Conservation (phyloP, 2,888 invertebrate species). For the Prosapia bicincta region DNA sequence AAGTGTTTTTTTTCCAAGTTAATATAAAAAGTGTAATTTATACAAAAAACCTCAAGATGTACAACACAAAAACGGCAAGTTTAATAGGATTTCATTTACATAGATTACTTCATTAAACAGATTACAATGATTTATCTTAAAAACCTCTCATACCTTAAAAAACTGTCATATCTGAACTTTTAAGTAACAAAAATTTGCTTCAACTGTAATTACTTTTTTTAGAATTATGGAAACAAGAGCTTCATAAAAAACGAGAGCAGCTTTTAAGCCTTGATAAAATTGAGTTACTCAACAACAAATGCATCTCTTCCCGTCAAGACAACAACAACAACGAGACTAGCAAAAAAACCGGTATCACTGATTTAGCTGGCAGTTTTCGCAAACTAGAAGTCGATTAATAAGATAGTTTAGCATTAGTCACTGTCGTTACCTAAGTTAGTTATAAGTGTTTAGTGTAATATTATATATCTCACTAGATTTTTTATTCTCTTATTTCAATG, state of each 20-base stretch:
- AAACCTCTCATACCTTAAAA: too few relatives aligned
- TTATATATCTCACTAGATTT: not conserved
- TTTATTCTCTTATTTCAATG: not conserved
- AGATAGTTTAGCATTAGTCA: not conserved
- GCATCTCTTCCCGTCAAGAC: slow-evolving; percentile 36
- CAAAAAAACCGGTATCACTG: slow-evolving; percentile 21
- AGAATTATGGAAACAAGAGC: slow-evolving; percentile 69
- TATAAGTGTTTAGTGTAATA: not conserved
- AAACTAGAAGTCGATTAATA: slow-evolving; percentile 39
- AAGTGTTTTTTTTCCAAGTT: too few relatives aligned
- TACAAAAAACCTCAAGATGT: too few relatives aligned
- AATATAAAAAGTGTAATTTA: too few relatives aligned
- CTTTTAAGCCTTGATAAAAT: slow-evolving; percentile 66
- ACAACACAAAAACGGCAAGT: too few relatives aligned
- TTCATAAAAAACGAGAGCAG: slow-evolving; percentile 56
- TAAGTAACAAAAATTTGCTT: too few relatives aligned
- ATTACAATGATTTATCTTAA: too few relatives aligned
- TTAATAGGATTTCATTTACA: too few relatives aligned
- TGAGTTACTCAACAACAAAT: slow-evolving; percentile 51
- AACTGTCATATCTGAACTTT: too few relatives aligned
- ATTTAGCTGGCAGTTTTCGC: slow-evolving; percentile 39
- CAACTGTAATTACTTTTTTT: too few relatives aligned
- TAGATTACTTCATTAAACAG: too few relatives aligned
- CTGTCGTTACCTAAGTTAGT: not conserved
- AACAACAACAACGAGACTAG: slow-evolving; percentile 6